Base-by-base conservation (phyloP, 2,113 vertebrate species). In the Notiomystis cincta region DNA sequence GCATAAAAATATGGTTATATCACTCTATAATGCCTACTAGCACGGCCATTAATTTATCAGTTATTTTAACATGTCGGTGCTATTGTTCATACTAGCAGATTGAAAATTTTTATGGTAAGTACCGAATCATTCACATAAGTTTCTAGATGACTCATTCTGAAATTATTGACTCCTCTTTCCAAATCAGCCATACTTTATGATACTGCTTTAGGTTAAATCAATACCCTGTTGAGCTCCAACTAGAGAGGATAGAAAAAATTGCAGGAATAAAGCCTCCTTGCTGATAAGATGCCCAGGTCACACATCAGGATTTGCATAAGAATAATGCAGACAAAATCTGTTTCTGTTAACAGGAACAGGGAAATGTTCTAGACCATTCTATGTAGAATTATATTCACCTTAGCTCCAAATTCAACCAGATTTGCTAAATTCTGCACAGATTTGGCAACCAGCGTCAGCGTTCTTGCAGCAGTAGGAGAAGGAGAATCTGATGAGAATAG, bases 401-500 rank as follows among this genome's bases (percentile, higher is more conserved):
- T 99, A 82, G 99, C 99, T 97, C 98, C 99, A 98, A 99, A 99
- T 97, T 99, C 99, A 95, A 99, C 99, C 95, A 99, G 98, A 97
- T 99, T 99, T 97, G 99, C 99, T 95, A 99, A 98, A 92, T 99
- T 99, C 98, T 99, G 99, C 87, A 99, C 99, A 90, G 99, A 99
- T 92, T 99, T 99, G 67, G 99, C 99, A 51, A 99, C 99, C 94
- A 99, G 97, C 35, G 98, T 99, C 97, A 99, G 98, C 9, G 99
- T 99, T 97, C 99, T 98, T 97, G 98, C 98, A 94, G 99, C 99
- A 96, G 99, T 99, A 82, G 98, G 95, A 75, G 99, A 99, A 58
- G 99, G 99, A 89, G 99, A 98, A 96, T 99, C 99, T 99, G 72
- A 86, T 47, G 89, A 38, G 95, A 96, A 97, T 62, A 96, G 38